Base-by-base conservation (phyloP, 2,888 invertebrate genomes). In the Agrilus cyanescens region DNA sequence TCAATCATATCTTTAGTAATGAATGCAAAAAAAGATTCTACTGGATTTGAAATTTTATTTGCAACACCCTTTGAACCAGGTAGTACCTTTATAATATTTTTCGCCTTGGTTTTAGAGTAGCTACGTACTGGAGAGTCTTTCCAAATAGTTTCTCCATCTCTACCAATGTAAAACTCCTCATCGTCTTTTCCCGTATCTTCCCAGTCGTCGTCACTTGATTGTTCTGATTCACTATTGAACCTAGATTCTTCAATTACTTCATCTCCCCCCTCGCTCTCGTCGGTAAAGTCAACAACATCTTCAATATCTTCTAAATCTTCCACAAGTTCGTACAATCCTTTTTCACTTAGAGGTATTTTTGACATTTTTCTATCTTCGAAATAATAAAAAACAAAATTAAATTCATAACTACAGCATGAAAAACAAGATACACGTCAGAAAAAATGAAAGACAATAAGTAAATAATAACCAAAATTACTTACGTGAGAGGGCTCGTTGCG, bases 1-100 rank as follows among this genome's bases (percentile, higher is more conserved):
- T 50, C 46, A 18, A 48, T 46, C 14, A 48, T 46, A 37, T 45
- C 32, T n/a, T 32, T 36, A 25, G 37, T 40, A 20, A 50, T 36
- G 32, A 48, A 43, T 41, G 38, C 40, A 30, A 38, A 15, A 38
- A 50, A 48, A 8, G 48, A 32, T 20, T 40, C 37, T 12, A 39
- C 32, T 35, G 39, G 40, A 36, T 18, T 32, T 40, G 46, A 14
- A 38, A 46, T 40, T 15, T 47, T 45, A 32, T 32, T 44, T n/a
- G n/a, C n/a, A n/a, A n/a, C n/a, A n/a, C n/a, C 13, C 5, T 32
- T 44, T 31, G 39, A 32, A 4, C 35, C 39, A 37, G 32, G 25
- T 34, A 40, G 25, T 18, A 40, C 25, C 25, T 40, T 40, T 12
- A 40, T 16, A 15, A 40, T 40, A 25, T 40, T 40, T 35, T 32